Evolutionary conservation across 2,888 invertebrate species (phyloP).

Genomic region (Syritta pipiens): DNA sequence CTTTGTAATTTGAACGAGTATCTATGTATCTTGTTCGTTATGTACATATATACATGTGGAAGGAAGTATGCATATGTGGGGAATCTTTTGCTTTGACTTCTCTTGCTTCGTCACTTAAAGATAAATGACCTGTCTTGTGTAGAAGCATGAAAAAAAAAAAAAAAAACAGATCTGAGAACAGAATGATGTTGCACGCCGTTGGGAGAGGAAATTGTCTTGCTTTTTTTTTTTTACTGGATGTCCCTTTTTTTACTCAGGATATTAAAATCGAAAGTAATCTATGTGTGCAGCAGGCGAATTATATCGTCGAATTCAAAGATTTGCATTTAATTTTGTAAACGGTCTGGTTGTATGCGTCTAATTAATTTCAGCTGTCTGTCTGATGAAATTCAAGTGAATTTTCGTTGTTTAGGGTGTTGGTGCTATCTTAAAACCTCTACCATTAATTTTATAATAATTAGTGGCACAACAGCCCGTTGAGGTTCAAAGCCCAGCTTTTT

Average conservation of each 20-base stretch:
- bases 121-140: slow-evolving; percentile 68
- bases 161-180: slow-evolving; percentile 4
- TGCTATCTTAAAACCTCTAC: no score
- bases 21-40: slow-evolving; percentile 39
- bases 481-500: no score
- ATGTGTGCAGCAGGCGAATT: no score
- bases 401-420: no score
- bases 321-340: no score
- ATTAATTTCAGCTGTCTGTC: no score
- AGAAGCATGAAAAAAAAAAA: slow-evolving; percentile 10
- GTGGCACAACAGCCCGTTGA: no score
- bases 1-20: slow-evolving; percentile 62
- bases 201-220: neutral
- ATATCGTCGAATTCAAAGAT: no score
- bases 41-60: slow-evolving; percentile 4
- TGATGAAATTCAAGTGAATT: no score
- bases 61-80: slow-evolving; percentile 32
- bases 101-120: slow-evolving; percentile 59
- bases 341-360: no score
- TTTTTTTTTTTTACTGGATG: neutral
- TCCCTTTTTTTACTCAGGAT: neutral
- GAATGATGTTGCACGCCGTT: slow-evolving; percentile 6
- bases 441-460: no score
- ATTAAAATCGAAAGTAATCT: no score
- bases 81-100: slow-evolving; percentile 56